phyloP scores from a whole-genome alignment of 2,797 vertebrate genomes.

The Malacoraja senta region DNA sequence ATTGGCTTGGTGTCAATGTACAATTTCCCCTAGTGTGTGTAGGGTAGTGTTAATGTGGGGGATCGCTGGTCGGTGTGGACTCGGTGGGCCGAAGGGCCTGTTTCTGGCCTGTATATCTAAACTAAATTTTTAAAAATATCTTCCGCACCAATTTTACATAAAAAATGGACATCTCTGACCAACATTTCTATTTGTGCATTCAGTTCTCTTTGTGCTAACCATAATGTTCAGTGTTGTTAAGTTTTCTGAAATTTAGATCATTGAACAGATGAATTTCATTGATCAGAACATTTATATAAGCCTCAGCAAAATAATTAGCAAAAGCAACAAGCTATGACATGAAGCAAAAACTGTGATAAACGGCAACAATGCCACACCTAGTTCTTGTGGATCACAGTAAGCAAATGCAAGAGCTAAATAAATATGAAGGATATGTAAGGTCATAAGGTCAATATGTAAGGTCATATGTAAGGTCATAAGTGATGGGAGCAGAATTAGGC shows the following conservation, averaged over 20 bases:
- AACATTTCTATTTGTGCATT: not conserved
- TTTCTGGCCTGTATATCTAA: too few relatives aligned
- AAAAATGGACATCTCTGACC: not conserved
- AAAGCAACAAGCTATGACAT: conserved; percentile 8
- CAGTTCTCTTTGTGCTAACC: not conserved
- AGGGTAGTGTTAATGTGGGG: too few relatives aligned
- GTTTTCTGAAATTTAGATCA: not conserved
- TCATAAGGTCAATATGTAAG: too few relatives aligned
- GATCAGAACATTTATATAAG: not conserved
- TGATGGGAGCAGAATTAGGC: too few relatives aligned
- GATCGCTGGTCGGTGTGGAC: too few relatives aligned
- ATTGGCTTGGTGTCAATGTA: not conserved
- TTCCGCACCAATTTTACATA: too few relatives aligned
- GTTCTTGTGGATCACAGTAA: not conserved
- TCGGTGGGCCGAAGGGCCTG: too few relatives aligned
- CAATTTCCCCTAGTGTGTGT: too few relatives aligned
- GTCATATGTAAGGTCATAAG: too few relatives aligned
- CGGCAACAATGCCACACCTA: not conserved
- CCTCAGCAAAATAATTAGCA: not conserved
- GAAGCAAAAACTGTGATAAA: not conserved
- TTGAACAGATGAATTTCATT: not conserved
- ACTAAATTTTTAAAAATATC: too few relatives aligned
- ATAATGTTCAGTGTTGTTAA: not conserved
- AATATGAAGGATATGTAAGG: not conserved
- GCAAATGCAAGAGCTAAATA: not conserved